These are phyloP conservation scores for Falco rusticolus DNA, from an alignment of 2,797 vertebrate species.

Conservation along the genomic window DNA sequence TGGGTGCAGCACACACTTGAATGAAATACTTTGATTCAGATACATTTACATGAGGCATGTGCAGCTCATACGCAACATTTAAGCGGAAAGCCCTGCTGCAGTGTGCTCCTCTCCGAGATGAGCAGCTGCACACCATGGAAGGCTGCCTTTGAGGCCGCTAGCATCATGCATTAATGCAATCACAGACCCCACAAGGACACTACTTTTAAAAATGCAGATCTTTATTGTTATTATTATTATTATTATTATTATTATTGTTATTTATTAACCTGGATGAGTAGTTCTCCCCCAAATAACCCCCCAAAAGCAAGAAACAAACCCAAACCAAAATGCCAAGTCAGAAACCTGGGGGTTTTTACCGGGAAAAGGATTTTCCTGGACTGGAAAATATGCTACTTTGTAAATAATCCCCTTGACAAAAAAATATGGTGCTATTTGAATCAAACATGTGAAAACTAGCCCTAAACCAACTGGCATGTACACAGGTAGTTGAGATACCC, in stretches of 20 bases:
- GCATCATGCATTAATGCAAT: background rate
- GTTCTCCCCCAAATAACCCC: background rate
- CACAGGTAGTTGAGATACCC: background rate
- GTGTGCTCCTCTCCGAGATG: rapidly evolving
- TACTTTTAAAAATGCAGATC: background rate
- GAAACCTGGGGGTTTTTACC: background rate
- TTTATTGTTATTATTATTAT: background rate
- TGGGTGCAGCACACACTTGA: background rate
- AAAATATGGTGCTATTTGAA: background rate
- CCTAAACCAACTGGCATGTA: background rate
- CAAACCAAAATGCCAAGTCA: background rate
- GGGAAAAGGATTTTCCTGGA: background rate
- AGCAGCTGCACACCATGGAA: background rate
- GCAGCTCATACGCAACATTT: rapidly evolving
- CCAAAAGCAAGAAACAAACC: background rate
- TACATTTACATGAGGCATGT: too few species aligned
- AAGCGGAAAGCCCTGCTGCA: background rate
- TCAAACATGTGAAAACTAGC: background rate
- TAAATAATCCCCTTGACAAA: background rate
- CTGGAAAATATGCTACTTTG: background rate
- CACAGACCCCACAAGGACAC: background rate
- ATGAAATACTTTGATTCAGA: background rate
- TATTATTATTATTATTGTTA: background rate
- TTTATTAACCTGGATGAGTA: background rate
- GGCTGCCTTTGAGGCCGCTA: background rate